Conservation (phyloP, 2,113 vertebrate species). For the Lycaon pictus region DNA sequence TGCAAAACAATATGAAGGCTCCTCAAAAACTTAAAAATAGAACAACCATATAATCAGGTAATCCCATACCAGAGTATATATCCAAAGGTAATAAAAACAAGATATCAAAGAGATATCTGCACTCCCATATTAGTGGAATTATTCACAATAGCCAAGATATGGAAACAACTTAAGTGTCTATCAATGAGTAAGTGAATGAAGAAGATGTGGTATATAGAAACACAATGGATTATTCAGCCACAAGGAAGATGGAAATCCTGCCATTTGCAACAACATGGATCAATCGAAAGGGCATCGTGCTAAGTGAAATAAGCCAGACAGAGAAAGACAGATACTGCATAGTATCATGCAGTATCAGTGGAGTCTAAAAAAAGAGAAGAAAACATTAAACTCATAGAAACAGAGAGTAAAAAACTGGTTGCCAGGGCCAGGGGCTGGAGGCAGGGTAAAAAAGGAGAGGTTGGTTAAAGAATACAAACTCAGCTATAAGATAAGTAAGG, state of each 20-base stretch:
- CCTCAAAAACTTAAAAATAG: not conserved
- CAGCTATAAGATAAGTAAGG: not conserved
- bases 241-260: not conserved
- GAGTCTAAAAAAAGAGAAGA: not conserved
- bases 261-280: not conserved
- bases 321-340: not conserved
- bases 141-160: not conserved
- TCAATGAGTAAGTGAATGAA: not conserved
- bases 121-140: not conserved
- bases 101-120: not conserved
- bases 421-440: not conserved
- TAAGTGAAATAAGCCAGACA: not conserved
- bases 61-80: not conserved
- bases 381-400: not conserved
- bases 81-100: not conserved
- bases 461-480: not conserved
- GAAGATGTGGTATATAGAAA: not conserved
- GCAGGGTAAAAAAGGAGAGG: not conserved
- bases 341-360: not conserved
- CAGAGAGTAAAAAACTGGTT: not conserved
- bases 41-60: not conserved
- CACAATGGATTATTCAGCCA: not conserved
- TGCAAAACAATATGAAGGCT: not conserved
- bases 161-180: not conserved
- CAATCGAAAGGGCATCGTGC: not conserved